phyloP scores from a whole-genome alignment of 2,113 vertebrate genomes.

The Panthera tigris region DNA sequence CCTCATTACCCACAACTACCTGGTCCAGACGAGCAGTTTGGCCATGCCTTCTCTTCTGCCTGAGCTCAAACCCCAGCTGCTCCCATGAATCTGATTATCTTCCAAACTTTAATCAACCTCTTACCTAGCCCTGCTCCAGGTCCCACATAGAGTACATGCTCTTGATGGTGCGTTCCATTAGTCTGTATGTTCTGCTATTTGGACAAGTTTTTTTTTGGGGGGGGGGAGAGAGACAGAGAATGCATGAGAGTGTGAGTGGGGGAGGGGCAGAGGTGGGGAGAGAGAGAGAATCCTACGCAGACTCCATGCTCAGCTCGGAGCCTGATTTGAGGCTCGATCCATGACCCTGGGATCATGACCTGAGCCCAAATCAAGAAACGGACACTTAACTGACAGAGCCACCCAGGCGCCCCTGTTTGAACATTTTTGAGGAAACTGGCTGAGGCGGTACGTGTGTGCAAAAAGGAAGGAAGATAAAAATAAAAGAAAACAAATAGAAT shows the following conservation, averaged over 20 bases:
- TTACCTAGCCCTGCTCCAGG: not conserved
- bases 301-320: fast-evolving
- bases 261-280: no score
- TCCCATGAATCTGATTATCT: not conserved
- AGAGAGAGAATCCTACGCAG: no score
- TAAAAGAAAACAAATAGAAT: not conserved
- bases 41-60: not conserved
- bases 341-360: no score
- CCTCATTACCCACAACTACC: not conserved
- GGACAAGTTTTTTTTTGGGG: no score
- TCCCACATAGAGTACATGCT: not conserved
- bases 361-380: no score
- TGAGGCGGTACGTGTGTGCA: not conserved
- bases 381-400: no score
- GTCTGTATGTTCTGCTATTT: not conserved
- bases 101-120: not conserved
- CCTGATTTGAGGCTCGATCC: no score
- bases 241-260: no score
- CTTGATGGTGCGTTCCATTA: not conserved
- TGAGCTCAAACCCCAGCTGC: not conserved
- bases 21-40: not conserved
- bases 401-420: not conserved
- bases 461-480: not conserved
- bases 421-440: not conserved
- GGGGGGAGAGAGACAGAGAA: no score